Evolutionary conservation across 2,888 invertebrate species (phyloP).

Genomic region (Cepaea hortensis): DNA sequence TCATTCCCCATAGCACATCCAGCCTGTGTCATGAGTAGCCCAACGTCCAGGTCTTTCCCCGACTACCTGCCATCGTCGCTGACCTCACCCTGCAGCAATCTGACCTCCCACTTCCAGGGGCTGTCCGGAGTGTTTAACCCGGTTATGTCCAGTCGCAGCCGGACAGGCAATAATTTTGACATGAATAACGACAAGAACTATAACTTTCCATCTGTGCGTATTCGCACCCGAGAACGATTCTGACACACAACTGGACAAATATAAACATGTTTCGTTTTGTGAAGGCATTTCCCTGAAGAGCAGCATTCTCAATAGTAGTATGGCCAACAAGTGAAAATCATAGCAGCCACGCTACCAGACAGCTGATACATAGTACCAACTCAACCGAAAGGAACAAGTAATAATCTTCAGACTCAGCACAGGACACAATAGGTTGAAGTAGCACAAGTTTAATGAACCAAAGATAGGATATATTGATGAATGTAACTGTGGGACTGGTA

Average conservation of each 20-base stretch:
- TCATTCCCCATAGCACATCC: constrained; percentile 11
- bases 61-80: constrained; percentile 58
- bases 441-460: too few relatives aligned
- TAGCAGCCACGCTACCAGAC: too few relatives aligned
- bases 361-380: too few relatives aligned
- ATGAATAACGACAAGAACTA: constrained; percentile 77
- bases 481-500: too few relatives aligned
- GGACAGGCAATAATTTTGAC: neutral
- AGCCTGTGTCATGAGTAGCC: constrained; percentile 49
- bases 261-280: constrained; percentile 15
- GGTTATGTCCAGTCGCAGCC: constrained; percentile 52
- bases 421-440: too few relatives aligned
- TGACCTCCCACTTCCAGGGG: constrained; percentile 51
- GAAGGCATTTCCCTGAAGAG: neutral
- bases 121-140: constrained; percentile 58
- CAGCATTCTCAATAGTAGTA: too few relatives aligned
- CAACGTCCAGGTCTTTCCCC: constrained; percentile 55
- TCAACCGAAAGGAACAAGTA: too few relatives aligned
- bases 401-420: too few relatives aligned
- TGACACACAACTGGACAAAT: constrained; percentile 81
- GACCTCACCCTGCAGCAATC: constrained; percentile 50
- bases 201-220: constrained; percentile 87
- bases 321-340: too few relatives aligned
- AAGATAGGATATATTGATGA: too few relatives aligned
- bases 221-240: constrained; percentile 95